Evolutionary conservation across 2,888 invertebrate genomes (phyloP), one percentile per base, ranked within the genome.

Genomic region (Axea sp.): DNA sequence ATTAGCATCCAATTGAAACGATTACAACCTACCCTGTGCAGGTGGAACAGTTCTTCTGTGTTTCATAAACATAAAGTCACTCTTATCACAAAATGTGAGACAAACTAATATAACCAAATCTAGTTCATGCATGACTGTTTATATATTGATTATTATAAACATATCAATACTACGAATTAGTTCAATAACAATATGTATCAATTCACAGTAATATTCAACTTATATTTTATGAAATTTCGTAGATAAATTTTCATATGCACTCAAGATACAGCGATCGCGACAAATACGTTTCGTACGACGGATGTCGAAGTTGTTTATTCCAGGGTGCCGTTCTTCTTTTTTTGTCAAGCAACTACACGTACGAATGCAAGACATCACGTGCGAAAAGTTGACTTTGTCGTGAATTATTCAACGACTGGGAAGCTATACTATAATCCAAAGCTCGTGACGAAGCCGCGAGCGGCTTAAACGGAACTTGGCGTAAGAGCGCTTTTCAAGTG

Each of bases 401-500:
- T 87, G 86, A 86, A 87, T 87, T 80, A 87, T 87, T 87, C 87
- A 87, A 80, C 79, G 82, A 80, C 79, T 78, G 79, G 73, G 76
- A 80, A 80, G 78, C 83, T 84, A 86, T 85, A 85, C 85, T 83
- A 85, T 86, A 86, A 86, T 86, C 86, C 83, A 75, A 71, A 76
- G 71, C 47, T 73, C 77, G 64, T 64, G 71, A 73, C 28, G 65
- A 77, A 65, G 75, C 65, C 71, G 55, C 55, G 51, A 74, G 57
- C 41, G 41, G 72, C 72, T 75, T 68, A 68, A 68, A 67, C 67
- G 35, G 65, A 78, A 79, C 76, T 77, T 77, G 77, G 69, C 65
- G 67, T 71, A 78, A 71, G 75, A 78, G 78, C 74, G 81, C 78
- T 81, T 80, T 82, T 77, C 80, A 75, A 79, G 79, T 79, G 84